Base-by-base conservation (phyloP, 1,140 invertebrate species). In the Paralvinella palmiformis region DNA sequence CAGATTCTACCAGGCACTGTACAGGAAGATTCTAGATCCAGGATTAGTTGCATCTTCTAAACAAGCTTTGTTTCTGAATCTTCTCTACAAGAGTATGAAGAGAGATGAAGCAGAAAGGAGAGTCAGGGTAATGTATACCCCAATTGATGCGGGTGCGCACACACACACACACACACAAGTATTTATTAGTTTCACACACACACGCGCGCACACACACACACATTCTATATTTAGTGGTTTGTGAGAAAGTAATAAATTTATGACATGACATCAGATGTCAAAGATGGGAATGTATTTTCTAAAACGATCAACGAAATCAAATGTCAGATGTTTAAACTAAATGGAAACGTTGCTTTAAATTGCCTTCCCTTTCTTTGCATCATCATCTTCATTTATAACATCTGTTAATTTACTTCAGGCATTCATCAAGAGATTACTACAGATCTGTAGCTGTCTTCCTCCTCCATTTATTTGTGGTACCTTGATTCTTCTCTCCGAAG, bases 391-490 rank as follows among this genome's bases (percentile, higher is more conserved):
- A 13, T 41, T 41, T 41, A 41, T 10, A 10, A 41, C 10, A 13
- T 13, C n/a, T 58, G 57, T 68, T 17, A 44, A 45, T 58, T 45
- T 63, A 20, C 69, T 64, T 52, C 65, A 79, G 76, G 89, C 92
- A 7, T 96, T 98, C 78, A 81, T 95, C 1, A 98, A 97, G 82
- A 81, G 96, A 62, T 79, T 96, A 37, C 81, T 98, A 37, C 94
- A 97, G 82, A 81, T 92, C 67, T 82, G 81, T 53, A 68, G 77
- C 10, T 70, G 85, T 56, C 83, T 85, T 48, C 83, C 84, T 55
- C 82, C 87, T 13, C 79, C 83, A 63, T 83, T 91, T 76, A 81
- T 86, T 0, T 91, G 90, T 75, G 90, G 87, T 44, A 86, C 88
- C 60, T 76, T 95, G n/a, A 88, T 89, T 71, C 73, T 92, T 0